phyloP scores from a whole-genome alignment of 2,888 invertebrate species.

The Ceriagrion tenellum region DNA sequence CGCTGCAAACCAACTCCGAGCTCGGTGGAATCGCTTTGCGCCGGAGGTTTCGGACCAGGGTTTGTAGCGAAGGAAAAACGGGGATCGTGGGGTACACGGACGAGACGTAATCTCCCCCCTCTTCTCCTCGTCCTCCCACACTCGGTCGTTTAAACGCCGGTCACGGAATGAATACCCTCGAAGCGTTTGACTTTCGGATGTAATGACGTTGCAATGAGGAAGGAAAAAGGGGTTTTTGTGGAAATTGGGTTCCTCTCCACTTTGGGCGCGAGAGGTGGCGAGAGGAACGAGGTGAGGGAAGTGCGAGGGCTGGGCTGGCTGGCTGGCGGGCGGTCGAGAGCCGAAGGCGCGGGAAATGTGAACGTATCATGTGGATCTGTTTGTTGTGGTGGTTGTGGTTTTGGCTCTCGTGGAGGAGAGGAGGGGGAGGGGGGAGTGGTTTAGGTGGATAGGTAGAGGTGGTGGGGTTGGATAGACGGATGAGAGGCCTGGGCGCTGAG shows the following conservation, averaged over 20 bases:
- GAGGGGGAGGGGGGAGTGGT: neutral
- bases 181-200: neutral
- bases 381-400: neutral
- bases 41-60: neutral
- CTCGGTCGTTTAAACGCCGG: neutral
- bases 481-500: neutral
- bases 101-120: too few species aligned
- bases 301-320: neutral
- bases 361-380: neutral
- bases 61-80: neutral
- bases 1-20: neutral
- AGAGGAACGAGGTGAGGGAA: neutral
- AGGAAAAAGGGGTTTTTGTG: neutral
- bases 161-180: slow-evolving; percentile 23
- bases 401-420: neutral
- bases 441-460: neutral
- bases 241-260: neutral
- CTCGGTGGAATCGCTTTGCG: neutral
- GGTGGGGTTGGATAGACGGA: neutral
- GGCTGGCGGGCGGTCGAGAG: neutral
- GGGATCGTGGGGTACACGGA: neutral
- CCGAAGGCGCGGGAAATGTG: neutral
- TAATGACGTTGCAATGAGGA: neutral
- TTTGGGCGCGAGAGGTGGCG: neutral
- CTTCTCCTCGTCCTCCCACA: too few species aligned